A percentile compares a stretch with the other conserved stretches of the same genome.
phyloP scores from a whole-genome alignment of 2,113 vertebrate genomes.

The Erythrocercus mccallii region DNA sequence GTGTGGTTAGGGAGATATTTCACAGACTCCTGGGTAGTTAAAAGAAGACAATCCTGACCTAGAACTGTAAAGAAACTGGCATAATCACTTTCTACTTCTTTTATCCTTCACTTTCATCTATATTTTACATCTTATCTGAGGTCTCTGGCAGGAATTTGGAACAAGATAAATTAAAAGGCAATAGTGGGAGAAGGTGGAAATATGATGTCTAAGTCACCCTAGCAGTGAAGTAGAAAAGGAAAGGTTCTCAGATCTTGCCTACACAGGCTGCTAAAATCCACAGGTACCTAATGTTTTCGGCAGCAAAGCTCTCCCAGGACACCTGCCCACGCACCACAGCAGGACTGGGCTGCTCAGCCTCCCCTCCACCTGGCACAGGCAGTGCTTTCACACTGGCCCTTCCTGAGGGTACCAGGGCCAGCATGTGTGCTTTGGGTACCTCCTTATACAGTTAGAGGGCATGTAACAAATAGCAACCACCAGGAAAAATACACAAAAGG shows the following conservation, averaged over 20 bases:
- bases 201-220: background rate
- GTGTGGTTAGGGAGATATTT: background rate
- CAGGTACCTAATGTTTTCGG: background rate
- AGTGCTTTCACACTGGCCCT: background rate
- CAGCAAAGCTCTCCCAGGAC: background rate
- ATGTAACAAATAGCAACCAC: background rate
- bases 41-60: background rate
- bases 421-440: background rate
- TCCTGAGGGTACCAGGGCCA: accelerated
- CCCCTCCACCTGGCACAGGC: accelerated
- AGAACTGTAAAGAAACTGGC: background rate
- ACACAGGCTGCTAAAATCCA: background rate
- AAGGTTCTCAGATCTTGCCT: background rate
- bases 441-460: background rate
- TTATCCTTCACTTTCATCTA: background rate
- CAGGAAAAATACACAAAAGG: background rate
- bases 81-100: background rate
- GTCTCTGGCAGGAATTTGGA: background rate
- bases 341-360: background rate
- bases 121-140: background rate
- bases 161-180: background rate
- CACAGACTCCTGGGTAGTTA: background rate
- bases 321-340: background rate
- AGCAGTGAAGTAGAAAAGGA: background rate
- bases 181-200: background rate